Conservation (phyloP, 2,888 invertebrate species). For the Drosophila anomalata region DNA sequence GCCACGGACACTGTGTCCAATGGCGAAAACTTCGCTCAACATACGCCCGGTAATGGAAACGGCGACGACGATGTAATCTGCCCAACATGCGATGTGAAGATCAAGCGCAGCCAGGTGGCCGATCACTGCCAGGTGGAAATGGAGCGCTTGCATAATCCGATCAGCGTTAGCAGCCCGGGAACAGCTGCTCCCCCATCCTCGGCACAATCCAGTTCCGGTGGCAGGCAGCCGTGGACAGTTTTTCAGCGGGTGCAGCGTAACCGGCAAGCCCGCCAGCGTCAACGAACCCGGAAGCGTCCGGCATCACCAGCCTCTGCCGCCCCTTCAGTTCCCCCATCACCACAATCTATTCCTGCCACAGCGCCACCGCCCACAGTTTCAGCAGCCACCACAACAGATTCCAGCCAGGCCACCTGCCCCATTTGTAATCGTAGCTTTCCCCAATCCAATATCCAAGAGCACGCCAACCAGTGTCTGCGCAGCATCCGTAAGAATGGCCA, state of each 20-base stretch:
- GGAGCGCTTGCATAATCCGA: conserved; percentile 85
- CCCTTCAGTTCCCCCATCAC: conserved; percentile 28
- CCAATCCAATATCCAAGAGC: conserved; percentile 89
- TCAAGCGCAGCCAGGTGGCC: conserved; percentile 92
- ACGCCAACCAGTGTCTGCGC: conserved; percentile 89
- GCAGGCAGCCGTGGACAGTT: conserved; percentile 87
- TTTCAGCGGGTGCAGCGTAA: conserved; percentile 90
- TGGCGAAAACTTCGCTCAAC: conserved; percentile 56
- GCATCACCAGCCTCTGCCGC: conserved; percentile 41
- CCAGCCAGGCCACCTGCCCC: conserved; percentile 86
- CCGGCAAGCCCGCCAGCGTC: conserved; percentile 86
- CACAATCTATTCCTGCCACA: conserved; percentile 21
- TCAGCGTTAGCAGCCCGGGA: conserved; percentile 1
- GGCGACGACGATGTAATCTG: conserved; percentile 86
- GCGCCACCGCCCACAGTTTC: conserved; percentile 31
- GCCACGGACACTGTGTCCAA: conserved; percentile 66
- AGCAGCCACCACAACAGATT: conserved; percentile 17
- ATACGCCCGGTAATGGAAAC: conserved; percentile 52
- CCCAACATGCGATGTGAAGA: conserved; percentile 94
- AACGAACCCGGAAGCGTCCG: conserved; percentile 87
- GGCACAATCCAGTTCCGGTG: conserved; percentile 21
- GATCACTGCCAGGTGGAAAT: conserved; percentile 92
- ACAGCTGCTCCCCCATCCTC: conserved; percentile 16
- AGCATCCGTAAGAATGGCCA: conserved; percentile 50
- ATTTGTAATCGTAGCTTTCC: conserved; percentile 90